Base-by-base conservation (phyloP, 2,797 vertebrate species). In the Falco peregrinus region DNA sequence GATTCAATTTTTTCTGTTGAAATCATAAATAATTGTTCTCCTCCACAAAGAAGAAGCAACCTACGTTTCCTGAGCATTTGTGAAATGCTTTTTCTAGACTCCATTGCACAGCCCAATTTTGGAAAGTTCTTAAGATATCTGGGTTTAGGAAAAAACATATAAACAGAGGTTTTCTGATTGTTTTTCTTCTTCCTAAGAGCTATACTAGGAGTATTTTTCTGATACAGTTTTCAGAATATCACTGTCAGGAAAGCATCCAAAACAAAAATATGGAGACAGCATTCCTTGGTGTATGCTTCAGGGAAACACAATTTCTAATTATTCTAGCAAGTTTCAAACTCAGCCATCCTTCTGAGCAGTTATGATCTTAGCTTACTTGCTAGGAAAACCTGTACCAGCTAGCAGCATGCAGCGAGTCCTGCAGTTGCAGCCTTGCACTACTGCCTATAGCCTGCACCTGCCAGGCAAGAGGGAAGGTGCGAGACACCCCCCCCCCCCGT, bases 1-100 rank as follows among this genome's bases (percentile, higher is more conserved):
- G 93, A 91, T 89, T 95, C 59, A 26, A 91, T 90, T 84, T 89
- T 77, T 89, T 47, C 84, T 87, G 76, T 71, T 95, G 93, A 95
- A 97, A 96, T 96, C 87, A 94, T 93, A 97, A 95, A 95, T 93
- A 95, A 95, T 95, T 94, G 88, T 86, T 96, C 95, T 90, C 90
- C 89, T 94, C 84, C 93, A 92, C 78, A 93, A 89, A 96, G 79
- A 64, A 78, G 83, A 88, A 51, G 20, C 95, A 94, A 86, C 91
- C 85, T 96, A 95, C 67, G 6, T 84, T 92, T 89, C 57, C 60
- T 33, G 43, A 61, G 59, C 47, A 47, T n/a, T 93, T 94, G 74
- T 10, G 2, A 89, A 93, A 88, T 47, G 59, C 28, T 83, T 91
- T 85, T 85, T 82, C 87, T 61, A 92, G 74, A 83, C 61, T 87